phyloP scores from a whole-genome alignment of 1,140 invertebrate species.

The Penaeus japonicus region DNA sequence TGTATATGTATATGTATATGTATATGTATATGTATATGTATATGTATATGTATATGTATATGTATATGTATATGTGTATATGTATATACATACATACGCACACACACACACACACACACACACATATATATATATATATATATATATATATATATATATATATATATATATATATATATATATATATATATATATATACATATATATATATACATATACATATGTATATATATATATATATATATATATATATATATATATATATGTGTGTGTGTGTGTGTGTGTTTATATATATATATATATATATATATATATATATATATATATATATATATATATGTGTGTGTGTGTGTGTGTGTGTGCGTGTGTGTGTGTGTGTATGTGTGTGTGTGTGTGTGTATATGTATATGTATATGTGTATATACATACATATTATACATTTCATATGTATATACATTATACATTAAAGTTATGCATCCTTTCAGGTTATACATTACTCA shows the following conservation, averaged over 20 bases:
- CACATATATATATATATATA: not conserved
- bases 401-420: too few relatives aligned
- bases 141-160: not conserved
- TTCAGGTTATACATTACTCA: too few relatives aligned
- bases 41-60: not conserved
- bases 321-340: too few relatives aligned
- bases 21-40: not conserved
- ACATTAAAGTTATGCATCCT: too few relatives aligned
- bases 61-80: not conserved
- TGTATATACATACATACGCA: not conserved
- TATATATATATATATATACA: not conserved
- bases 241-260: not conserved
- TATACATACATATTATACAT: too few relatives aligned
- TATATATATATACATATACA: not conserved
- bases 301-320: too few relatives aligned
- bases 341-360: too few relatives aligned
- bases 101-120: not conserved
- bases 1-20: not conserved
- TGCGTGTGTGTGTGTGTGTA: too few relatives aligned
- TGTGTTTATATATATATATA: too few relatives aligned
- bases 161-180: conserved; percentile 6
- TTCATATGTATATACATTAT: too few relatives aligned
- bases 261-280: not conserved
- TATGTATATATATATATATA: conserved; percentile 1
- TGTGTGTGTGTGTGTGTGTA: too few relatives aligned